Evolutionary conservation across 2,888 invertebrate species (phyloP), one percentile per base, ranked within the genome.

Genomic region (Polyommatus icarus): DNA sequence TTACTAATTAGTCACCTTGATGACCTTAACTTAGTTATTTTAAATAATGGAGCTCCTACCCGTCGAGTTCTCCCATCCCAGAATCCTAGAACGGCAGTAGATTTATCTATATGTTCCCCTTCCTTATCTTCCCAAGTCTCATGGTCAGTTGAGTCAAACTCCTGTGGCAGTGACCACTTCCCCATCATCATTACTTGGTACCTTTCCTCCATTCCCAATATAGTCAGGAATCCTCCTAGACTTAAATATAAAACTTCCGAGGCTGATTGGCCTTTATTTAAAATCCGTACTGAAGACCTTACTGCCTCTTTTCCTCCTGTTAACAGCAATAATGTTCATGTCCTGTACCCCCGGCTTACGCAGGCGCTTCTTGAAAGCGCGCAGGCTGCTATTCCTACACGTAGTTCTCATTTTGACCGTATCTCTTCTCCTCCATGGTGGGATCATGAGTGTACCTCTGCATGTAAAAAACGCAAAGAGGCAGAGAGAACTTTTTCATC

Each of bases 151-250:
- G 1, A 36, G 10, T 20, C 73, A 18, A 73, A 73, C n/a, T 73
- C 46, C 36, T 73, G 12, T 46, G 73, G 46, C 73, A 73, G 73
- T 46, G 73, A 73, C 20, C 73, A 73, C 10, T 73, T 73, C 20
- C 73, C 73, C 6, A 40, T 40, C 46, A 15, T 20, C 1, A 15
- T 73, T n/a, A 36, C 46, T 18, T 18, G 12, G 46, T n/a, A 29
- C 4, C n/a, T 71, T 32, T 36, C 36, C 71, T 8, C 32, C 12
- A 36, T 36, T 29, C 71, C 71, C 12, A 71, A 4, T 32, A 18
- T 36, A 71, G 6, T 71, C 3, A 32, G 4, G 15, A 32, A 71
- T n/a, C n/a, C 71, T 29, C 20, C 36, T 7, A 32, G 71, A 36
- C n/a, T 71, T 36, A 32, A 71, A 71, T 71, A n/a, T 71, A 71